These are phyloP conservation scores for Mythimna lalbum DNA, from an alignment of 2,888 invertebrate species.

Conservation along the genomic window DNA sequence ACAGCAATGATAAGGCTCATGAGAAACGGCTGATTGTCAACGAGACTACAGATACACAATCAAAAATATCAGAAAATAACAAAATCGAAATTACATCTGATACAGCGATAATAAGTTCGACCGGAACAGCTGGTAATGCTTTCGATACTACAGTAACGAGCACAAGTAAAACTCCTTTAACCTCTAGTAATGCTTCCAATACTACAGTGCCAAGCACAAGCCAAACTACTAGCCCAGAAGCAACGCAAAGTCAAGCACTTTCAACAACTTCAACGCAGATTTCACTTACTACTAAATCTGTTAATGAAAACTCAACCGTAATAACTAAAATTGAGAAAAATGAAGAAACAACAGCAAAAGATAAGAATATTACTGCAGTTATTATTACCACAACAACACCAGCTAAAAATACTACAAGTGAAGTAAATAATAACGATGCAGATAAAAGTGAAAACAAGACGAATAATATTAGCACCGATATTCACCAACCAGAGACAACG, in stretches of 20 bases:
- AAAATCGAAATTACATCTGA: conserved; percentile 7
- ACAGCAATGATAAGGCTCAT: conserved; percentile 15
- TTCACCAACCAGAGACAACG: neutral
- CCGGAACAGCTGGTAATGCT: conserved; percentile 4
- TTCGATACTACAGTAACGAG: conserved; percentile 18
- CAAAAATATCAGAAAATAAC: conserved; percentile 13
- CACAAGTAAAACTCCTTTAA: conserved; percentile 25
- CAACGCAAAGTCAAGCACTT: neutral
- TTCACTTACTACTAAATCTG: conserved; percentile 4
- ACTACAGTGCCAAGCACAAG: conserved; percentile 18
- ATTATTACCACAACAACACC: neutral
- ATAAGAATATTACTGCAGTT: conserved; percentile 8
- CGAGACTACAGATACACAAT: conserved; percentile 22
- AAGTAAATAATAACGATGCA: conserved; percentile 2
- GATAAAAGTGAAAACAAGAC: conserved; percentile 3
- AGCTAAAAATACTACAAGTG: conserved; percentile 2
- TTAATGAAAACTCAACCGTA: conserved; percentile 1
- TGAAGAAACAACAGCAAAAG: neutral
- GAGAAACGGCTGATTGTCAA: conserved; percentile 13
- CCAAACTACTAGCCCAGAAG: conserved; percentile 18
- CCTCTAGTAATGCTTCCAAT: conserved; percentile 1
- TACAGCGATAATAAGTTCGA: conserved; percentile 14
- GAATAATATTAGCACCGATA: neutral
- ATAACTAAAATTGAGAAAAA: neutral
- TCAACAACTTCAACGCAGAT: conserved; percentile 7